A percentile compares a stretch with the other conserved stretches of the same genome.
Conservation (phyloP, 2,797 vertebrate genomes). For the Tamandua tetradactyla region DNA sequence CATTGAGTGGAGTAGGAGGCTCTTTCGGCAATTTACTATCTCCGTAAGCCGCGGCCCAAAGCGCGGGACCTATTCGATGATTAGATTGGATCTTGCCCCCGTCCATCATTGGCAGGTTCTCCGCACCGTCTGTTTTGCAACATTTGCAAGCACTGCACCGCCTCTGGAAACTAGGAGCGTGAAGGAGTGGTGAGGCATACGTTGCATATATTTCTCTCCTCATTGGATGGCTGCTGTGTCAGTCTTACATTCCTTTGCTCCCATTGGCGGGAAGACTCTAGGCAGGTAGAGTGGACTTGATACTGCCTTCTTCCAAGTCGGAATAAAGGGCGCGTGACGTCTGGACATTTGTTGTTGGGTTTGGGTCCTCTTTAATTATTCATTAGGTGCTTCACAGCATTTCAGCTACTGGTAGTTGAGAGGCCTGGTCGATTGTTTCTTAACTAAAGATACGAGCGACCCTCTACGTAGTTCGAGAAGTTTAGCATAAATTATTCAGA, state of each 20-base stretch:
- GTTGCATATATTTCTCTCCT: neutral
- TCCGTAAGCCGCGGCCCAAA: neutral
- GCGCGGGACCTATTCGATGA: slow-evolving; percentile 21
- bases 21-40: slow-evolving; percentile 64
- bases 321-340: slow-evolving; percentile 12
- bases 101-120: slow-evolving; percentile 47
- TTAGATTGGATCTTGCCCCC: slow-evolving; percentile 51
- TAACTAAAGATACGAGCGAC: neutral
- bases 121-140: neutral
- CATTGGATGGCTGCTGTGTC: slow-evolving; percentile 57
- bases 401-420: slow-evolving; percentile 57
- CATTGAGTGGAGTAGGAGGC: neutral
- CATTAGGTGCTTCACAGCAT: slow-evolving; percentile 25
- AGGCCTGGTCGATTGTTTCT: neutral
- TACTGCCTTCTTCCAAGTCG: neutral
- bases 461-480: accelerated
- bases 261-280: slow-evolving; percentile 46
- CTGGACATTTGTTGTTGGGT: slow-evolving; percentile 66
- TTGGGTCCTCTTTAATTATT: slow-evolving; percentile 66
- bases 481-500: slow-evolving; percentile 69
- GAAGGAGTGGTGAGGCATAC: neutral
- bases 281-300: slow-evolving; percentile 5
- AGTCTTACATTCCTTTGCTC: slow-evolving; percentile 22
- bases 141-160: neutral
- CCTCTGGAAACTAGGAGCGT: slow-evolving; percentile 1